Base-by-base conservation (phyloP, 2,797 vertebrate species). In the Cyclopterus lumpus region DNA sequence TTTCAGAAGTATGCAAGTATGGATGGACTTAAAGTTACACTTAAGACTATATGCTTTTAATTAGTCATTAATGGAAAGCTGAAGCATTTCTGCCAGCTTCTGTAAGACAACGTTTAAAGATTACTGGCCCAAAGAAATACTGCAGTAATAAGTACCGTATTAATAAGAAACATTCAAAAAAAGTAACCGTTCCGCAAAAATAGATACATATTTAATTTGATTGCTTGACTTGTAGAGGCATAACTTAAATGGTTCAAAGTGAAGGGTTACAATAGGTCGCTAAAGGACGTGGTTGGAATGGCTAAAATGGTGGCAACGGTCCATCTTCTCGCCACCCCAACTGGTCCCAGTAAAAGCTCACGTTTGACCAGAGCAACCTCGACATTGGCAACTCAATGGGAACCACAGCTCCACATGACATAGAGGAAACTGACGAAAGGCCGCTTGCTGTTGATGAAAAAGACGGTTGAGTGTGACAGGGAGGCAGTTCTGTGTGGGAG, bases 401-500 rank as follows among this genome's bases (percentile, higher is more conserved):
- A 82, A 38, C 18, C 46, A 14, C 42, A 64, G 82, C 68, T 81
- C 70, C 53, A 72, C 53, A 65, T 14, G 60, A 79, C 32, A 46
- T 67, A 8, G 40, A 26, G 28, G 46, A 68, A 67, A 73, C 38
- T n/a, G 71, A 81, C 46, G n/a, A 28, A 75, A 82, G 61, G 67
- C 57, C 18, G 64, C 48, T 67, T 34, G 62, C n/a, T 58, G 66
- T 48, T 71, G 67, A 9, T 49, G 61, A 15, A 34, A 82, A 65
- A 48, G 44, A 68, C 53, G 61, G n/a, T 15, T 14, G 42, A 61
- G 77, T 1, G 59, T 65, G 79, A 85, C 73, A 79, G 77, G 42
- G 65, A 84, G 79, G 82, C 26, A 60, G 55, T 40, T 53, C 48
- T 65, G 77, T 22, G 82, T 85, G 82, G 71, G 75, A 83, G 79